Evolutionary conservation across 2,888 invertebrate species (phyloP), one percentile per base, ranked within the genome.

Genomic region (Trisateles emortualis): DNA sequence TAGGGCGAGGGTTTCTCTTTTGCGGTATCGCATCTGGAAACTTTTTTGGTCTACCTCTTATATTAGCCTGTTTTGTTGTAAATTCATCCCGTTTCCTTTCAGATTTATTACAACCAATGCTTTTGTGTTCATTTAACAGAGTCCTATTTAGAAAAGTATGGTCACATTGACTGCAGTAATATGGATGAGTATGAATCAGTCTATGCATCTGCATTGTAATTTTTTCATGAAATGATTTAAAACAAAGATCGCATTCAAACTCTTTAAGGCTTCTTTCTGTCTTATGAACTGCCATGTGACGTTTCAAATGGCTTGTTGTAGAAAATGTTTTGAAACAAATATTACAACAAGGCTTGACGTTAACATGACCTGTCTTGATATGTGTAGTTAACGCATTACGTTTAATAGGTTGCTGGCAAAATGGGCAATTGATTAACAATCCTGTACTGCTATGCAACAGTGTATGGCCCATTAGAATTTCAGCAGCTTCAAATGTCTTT

Each of bases 131-230:
- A 0, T 72, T 45, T 32, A 90, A 68, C 0, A 57, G 65, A 3
- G 72, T 58, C 61, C 84, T 86, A 41, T 74, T 83, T 14, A 82
- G 79, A 64, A 91, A 93, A 0, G 79, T 70, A 35, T 74, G 63
- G 0, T 88, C 88, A 38, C 93, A 93, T 11, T 81, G 74, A 5
- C 77, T 79, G 58, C 93, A 93, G 0, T 79, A 72, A 41, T 83
- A 82, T 0, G 86, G 84, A 42, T 89, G 85, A 41, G 87, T 69
- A 42, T 93, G 92, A 0, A 88, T 90, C 22, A 92, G 52, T 48
- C 88, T 77, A 49, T 93, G 93, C 0, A 91, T 92, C 60, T 92
- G 92, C 92, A 93, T 89, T 1, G 91, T 89, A 9, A 88, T 90
- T 71, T 91, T 92, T 45, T 92, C 92, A 47, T 87, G 87, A 70